Evolutionary conservation across 2,888 invertebrate species (phyloP).

Genomic region (Apotomis capreana): DNA sequence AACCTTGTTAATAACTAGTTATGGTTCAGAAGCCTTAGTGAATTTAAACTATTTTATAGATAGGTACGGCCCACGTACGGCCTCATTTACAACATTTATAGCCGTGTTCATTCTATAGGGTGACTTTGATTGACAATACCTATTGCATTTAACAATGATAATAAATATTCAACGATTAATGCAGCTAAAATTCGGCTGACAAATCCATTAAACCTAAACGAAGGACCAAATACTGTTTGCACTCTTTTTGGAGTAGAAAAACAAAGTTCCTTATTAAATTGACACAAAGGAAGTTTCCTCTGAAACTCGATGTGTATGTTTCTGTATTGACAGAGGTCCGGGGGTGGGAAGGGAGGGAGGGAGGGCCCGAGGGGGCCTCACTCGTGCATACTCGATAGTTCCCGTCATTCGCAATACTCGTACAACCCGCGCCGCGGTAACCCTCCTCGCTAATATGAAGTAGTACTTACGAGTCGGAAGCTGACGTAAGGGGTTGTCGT

Average conservation of each 20-base stretch:
- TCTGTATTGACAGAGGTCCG: conserved; percentile 24
- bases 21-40: too few relatives aligned
- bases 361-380: conserved; percentile 5
- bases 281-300: conserved; percentile 15
- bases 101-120: too few relatives aligned
- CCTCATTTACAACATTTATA: too few relatives aligned
- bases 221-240: conserved; percentile 2
- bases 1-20: too few relatives aligned
- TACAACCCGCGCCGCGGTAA: neutral
- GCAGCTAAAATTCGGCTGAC: neutral
- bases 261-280: conserved; percentile 19
- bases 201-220: neutral
- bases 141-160: too few relatives aligned
- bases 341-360: neutral
- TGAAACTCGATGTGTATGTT: conserved; percentile 23
- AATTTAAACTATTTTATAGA: too few relatives aligned
- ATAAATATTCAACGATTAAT: too few relatives aligned
- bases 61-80: too few relatives aligned
- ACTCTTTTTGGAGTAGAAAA: neutral
- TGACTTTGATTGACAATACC: too few relatives aligned
- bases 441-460: neutral
- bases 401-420: neutral
- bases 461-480: neutral
- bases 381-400: conserved; percentile 3
- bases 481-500: neutral